Percentiles rank a stretch among this genome's conserved stretches.
phyloP scores from a whole-genome alignment of 2,888 invertebrate species.

The Lasioglossum vierecki region DNA sequence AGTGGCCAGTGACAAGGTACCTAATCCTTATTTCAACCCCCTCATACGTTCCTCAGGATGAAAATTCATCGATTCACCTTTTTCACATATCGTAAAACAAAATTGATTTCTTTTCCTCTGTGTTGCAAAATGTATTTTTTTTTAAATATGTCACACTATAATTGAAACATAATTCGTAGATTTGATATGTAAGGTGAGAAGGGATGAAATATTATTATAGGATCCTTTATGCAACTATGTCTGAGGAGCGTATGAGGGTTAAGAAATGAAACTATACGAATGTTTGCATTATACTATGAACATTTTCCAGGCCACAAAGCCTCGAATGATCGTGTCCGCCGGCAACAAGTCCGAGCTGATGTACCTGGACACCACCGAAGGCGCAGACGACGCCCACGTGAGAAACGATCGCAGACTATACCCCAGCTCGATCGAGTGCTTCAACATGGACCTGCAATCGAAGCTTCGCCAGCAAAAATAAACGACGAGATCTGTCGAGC shows the following conservation, averaged over 20 bases:
- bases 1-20: conserved; percentile 34
- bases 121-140: too few relatives aligned
- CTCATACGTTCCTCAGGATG: too few relatives aligned
- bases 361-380: conserved; percentile 75
- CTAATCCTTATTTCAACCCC: background rate
- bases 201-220: too few relatives aligned
- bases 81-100: too few relatives aligned
- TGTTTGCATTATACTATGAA: too few relatives aligned
- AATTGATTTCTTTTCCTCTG: too few relatives aligned
- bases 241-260: background rate
- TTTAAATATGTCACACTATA: too few relatives aligned
- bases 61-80: too few relatives aligned
- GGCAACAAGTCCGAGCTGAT: conserved; percentile 78
- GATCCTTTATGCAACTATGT: too few relatives aligned
- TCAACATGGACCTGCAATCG: conserved; percentile 38
- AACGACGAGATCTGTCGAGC: background rate
- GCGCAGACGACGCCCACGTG: conserved; percentile 74
- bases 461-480: conserved; percentile 32
- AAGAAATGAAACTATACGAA: background rate
- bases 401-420: conserved; percentile 76
- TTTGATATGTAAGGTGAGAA: too few relatives aligned
- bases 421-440: conserved; percentile 63
- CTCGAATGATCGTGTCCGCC: conserved; percentile 47
- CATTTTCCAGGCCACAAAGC: conserved; percentile 61
- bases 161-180: too few relatives aligned